A percentile compares a stretch with the other conserved stretches of the same genome.
Conservation (phyloP, 2,797 vertebrate species). For the Fratercula arctica region DNA sequence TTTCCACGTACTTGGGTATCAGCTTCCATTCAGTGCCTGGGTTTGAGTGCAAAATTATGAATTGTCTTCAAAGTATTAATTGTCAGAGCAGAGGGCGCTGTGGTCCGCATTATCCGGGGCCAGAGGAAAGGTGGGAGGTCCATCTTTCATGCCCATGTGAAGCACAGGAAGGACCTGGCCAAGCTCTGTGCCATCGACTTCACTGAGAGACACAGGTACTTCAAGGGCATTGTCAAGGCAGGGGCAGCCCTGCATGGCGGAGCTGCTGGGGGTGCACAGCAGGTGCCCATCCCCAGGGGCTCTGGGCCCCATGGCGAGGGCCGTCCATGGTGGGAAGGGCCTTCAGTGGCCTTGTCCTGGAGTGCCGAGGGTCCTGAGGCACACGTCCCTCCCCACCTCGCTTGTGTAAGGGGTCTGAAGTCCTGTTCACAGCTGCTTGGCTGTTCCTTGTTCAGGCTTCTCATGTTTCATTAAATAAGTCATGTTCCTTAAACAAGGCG, state of each 20-base stretch:
- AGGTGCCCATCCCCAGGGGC: neutral
- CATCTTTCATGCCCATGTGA: neutral
- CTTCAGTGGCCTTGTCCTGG: neutral
- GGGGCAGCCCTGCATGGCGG: neutral
- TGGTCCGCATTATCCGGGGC: neutral
- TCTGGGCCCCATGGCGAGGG: neutral
- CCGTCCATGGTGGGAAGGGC: neutral
- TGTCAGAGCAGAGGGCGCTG: neutral
- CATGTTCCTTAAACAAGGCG: neutral
- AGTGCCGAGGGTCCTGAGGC: neutral
- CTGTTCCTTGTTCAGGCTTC: neutral
- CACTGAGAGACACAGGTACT: neutral
- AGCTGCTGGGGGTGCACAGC: neutral
- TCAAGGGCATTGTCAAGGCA: neutral
- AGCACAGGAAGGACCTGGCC: neutral
- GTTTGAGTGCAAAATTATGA: neutral
- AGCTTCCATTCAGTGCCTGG: neutral
- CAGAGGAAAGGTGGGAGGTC: neutral
- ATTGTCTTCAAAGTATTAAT: neutral
- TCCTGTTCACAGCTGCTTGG: too few species aligned
- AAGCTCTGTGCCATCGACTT: neutral
- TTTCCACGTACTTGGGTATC: neutral
- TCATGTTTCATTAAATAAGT: neutral
- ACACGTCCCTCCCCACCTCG: neutral
- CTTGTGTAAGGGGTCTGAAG: neutral